Percentiles rank a stretch among this genome's conserved stretches.
These are phyloP conservation scores for Apis cerana DNA, from an alignment of 1,140 invertebrate species.

Conservation along the genomic window DNA sequence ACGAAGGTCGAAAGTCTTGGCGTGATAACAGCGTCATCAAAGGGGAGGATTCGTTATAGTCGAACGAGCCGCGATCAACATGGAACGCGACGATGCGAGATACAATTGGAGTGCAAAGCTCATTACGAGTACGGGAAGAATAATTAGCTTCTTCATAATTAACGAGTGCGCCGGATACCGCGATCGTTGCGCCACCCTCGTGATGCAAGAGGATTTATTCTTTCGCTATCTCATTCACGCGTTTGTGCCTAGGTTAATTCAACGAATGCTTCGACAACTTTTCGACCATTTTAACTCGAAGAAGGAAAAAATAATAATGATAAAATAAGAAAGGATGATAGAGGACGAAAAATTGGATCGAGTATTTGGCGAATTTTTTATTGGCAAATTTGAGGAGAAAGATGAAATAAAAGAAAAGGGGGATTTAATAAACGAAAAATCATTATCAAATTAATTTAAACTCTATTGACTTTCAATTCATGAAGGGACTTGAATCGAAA, in stretches of 20 bases:
- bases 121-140: slow-evolving; percentile 30
- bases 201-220: not conserved
- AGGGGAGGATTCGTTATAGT: slow-evolving; percentile 32
- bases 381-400: too few relatives aligned
- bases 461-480: too few relatives aligned
- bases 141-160: slow-evolving; percentile 61
- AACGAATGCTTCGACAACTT: too few relatives aligned
- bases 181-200: not conserved
- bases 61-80: slow-evolving; percentile 39
- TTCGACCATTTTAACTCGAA: not conserved
- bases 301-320: too few relatives aligned
- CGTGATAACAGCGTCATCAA: not conserved
- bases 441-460: too few relatives aligned
- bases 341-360: too few relatives aligned
- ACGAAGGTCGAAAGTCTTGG: not conserved
- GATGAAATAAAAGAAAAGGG: too few relatives aligned
- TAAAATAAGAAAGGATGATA: too few relatives aligned
- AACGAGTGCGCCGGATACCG: slow-evolving; percentile 37
- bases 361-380: too few relatives aligned
- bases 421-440: too few relatives aligned
- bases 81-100: slow-evolving; percentile 31
- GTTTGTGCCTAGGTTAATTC: not conserved
- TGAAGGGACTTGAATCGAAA: too few relatives aligned
- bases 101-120: slow-evolving; percentile 51
- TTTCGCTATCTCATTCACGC: not conserved